Conservation (phyloP, 1,140 invertebrate genomes). For the Sarcophaga bullata region DNA sequence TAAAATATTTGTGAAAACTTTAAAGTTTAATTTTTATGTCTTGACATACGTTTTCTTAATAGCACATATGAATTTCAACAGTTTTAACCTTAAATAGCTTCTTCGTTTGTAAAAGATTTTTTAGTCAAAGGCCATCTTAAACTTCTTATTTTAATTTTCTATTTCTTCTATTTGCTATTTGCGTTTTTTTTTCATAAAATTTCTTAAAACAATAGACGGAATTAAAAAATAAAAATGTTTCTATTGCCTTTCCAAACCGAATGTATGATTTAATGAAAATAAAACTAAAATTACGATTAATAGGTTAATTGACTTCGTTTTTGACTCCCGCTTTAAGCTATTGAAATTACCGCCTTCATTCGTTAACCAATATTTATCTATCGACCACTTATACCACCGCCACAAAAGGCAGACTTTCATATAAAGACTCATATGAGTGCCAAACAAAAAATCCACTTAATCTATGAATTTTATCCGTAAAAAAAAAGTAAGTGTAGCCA, state of each 20-base stretch:
- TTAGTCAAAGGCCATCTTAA: too few species aligned
- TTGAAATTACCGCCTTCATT: background rate
- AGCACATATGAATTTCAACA: too few species aligned
- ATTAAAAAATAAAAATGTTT: too few species aligned
- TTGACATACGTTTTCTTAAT: too few species aligned
- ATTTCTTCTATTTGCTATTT: too few species aligned
- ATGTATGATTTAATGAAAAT: background rate
- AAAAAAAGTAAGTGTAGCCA: conserved; percentile 9
- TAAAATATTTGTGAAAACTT: too few species aligned
- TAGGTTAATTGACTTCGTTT: background rate
- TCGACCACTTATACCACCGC: background rate
- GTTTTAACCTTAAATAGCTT: too few species aligned
- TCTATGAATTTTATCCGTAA: background rate
- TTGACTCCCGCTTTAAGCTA: conserved; percentile 4
- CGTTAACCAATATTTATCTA: conserved; percentile 9
- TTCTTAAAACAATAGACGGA: too few species aligned
- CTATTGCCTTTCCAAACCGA: background rate
- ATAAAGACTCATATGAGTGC: background rate
- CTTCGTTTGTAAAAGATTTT: too few species aligned
- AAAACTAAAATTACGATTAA: conserved; percentile 20
- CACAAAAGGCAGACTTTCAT: background rate
- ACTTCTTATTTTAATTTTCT: too few species aligned
- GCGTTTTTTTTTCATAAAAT: too few species aligned
- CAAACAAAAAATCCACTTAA: conserved; percentile 16
- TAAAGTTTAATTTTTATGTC: too few species aligned